Evolutionary conservation across 1,140 invertebrate genomes (phyloP).

Genomic region (Cotesia vestalis): DNA sequence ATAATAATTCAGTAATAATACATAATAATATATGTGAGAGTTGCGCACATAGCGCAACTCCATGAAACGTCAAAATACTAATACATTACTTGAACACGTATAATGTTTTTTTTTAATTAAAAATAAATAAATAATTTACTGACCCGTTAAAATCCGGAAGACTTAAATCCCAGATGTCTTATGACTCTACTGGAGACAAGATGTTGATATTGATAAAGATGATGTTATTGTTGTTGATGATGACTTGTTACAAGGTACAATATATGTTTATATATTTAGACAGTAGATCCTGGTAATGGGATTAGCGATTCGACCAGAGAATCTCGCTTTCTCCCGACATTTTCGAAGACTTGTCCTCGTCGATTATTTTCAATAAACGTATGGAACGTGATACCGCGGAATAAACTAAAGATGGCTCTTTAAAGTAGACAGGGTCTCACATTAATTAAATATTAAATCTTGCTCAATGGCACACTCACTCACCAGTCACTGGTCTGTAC

Average conservation of each 20-base stretch:
- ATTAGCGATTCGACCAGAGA: slow-evolving; percentile 39
- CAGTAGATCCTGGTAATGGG: too few species aligned
- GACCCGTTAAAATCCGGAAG: neutral
- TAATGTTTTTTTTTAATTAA: too few species aligned
- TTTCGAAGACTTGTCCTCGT: slow-evolving; percentile 25
- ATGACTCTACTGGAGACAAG: neutral
- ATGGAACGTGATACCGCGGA: neutral
- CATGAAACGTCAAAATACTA: slow-evolving; percentile 4
- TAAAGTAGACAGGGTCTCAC: too few species aligned
- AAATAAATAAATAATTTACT: neutral
- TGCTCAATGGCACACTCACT: too few species aligned
- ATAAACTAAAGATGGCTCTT: too few species aligned
- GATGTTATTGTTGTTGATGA: neutral
- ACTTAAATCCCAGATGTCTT: neutral
- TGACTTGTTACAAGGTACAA: neutral
- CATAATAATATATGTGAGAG: too few species aligned
- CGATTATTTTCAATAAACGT: neutral
- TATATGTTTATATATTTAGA: neutral
- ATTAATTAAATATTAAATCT: too few species aligned
- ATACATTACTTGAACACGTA: neutral
- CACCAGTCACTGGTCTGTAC: too few species aligned
- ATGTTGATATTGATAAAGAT: neutral
- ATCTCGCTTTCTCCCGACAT: slow-evolving; percentile 46
- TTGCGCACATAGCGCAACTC: neutral
- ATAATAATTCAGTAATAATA: too few species aligned